A percentile compares a stretch with the other conserved stretches of the same genome.
Evolutionary conservation across 2,888 invertebrate species (phyloP).

Genomic region (Hesperia comma): DNA sequence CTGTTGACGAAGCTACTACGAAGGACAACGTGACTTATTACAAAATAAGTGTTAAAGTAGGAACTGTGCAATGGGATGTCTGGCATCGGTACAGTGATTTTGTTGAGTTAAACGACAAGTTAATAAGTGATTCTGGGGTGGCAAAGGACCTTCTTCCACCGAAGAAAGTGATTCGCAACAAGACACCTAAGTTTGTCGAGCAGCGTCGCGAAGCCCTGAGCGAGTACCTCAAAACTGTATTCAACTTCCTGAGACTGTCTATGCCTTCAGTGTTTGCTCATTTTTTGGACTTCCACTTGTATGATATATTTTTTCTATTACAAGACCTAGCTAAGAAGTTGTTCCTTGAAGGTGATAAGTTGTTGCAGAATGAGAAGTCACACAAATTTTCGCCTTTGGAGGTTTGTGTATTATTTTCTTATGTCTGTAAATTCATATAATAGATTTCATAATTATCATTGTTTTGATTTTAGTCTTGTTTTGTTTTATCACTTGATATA

Average conservation of each 20-base stretch:
- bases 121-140: slow-evolving; percentile 69
- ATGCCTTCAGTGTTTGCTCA: slow-evolving; percentile 92
- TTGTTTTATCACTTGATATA: too few relatives aligned
- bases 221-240: slow-evolving; percentile 90
- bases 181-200: slow-evolving; percentile 91
- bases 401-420: slow-evolving; percentile 75
- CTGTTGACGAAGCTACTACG: slow-evolving; percentile 86
- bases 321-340: slow-evolving; percentile 92
- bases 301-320: slow-evolving; percentile 94
- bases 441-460: too few relatives aligned
- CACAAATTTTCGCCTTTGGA: slow-evolving; percentile 91
- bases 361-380: slow-evolving; percentile 85
- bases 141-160: slow-evolving; percentile 95
- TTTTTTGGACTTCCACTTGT: slow-evolving; percentile 94
- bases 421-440: neutral
- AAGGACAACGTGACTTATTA: slow-evolving; percentile 89
- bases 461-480: too few relatives aligned
- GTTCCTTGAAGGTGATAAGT: slow-evolving; percentile 89
- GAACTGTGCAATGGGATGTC: slow-evolving; percentile 91
- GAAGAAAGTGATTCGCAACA: slow-evolving; percentile 96
- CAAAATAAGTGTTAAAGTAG: slow-evolving; percentile 87
- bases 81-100: slow-evolving; percentile 96
- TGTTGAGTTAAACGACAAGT: slow-evolving; percentile 91
- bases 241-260: slow-evolving; percentile 89
- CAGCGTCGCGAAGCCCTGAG: slow-evolving; percentile 91